phyloP scores from a whole-genome alignment of 2,888 invertebrate genomes.

The Lymantria dispar region DNA sequence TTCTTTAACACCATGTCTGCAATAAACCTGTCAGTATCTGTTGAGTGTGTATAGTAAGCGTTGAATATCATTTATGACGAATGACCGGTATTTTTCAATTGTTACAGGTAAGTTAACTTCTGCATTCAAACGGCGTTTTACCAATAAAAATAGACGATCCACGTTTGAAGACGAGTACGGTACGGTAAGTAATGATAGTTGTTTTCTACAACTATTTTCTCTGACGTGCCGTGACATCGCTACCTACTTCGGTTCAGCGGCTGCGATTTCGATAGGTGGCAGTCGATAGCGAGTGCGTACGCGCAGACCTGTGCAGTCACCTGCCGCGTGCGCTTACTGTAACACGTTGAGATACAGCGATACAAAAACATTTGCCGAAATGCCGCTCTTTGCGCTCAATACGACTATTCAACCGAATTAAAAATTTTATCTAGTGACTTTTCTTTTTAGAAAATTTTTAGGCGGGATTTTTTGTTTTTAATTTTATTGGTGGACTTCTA shows the following conservation, averaged over 20 bases:
- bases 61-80: conserved; percentile 24
- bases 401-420: conserved; percentile 44
- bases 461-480: conserved; percentile 27
- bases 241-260: conserved; percentile 58
- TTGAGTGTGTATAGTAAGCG: neutral
- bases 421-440: conserved; percentile 20
- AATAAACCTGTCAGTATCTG: too few species aligned
- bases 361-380: conserved; percentile 18
- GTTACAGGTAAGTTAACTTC: conserved; percentile 56
- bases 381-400: conserved; percentile 43
- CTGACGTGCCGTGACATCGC: conserved; percentile 63
- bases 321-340: conserved; percentile 57
- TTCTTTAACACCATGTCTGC: too few species aligned
- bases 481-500: conserved; percentile 27
- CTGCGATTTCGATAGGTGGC: conserved; percentile 49
- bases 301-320: conserved; percentile 55
- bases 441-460: conserved; percentile 6
- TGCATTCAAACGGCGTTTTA: conserved; percentile 49
- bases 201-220: conserved; percentile 68
- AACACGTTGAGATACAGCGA: conserved; percentile 49
- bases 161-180: conserved; percentile 43
- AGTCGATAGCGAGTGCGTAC: conserved; percentile 39
- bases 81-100: conserved; percentile 48
- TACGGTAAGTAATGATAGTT: conserved; percentile 57
- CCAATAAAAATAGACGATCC: conserved; percentile 52